Percentiles rank a stretch among this genome's conserved stretches.
Conservation (phyloP, 2,797 vertebrate genomes). For the Tapera naevia region DNA sequence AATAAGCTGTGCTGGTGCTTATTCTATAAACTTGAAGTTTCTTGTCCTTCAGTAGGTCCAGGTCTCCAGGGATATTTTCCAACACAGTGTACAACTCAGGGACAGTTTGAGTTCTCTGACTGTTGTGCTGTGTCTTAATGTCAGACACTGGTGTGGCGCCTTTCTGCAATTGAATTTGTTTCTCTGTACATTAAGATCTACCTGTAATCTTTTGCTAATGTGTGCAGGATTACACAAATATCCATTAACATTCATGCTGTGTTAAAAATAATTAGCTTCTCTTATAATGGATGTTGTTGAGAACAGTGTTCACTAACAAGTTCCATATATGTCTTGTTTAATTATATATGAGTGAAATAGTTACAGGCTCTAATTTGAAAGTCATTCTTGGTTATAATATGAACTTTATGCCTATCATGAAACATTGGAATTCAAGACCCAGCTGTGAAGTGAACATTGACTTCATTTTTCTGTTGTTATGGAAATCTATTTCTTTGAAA, state of each 20-base stretch:
- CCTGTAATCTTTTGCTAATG: neutral
- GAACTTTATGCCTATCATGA: neutral
- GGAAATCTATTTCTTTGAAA: neutral
- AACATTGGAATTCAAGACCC: neutral
- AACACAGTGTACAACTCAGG: neutral
- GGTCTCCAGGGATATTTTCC: conserved; percentile 18
- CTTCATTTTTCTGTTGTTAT: neutral
- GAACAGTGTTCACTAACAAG: neutral
- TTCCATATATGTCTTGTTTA: neutral
- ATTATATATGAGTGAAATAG: neutral
- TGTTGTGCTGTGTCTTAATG: neutral
- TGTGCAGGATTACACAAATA: neutral
- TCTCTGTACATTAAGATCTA: neutral
- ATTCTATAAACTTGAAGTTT: neutral
- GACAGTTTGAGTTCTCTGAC: conserved; percentile 8
- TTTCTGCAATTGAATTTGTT: conserved; percentile 23
- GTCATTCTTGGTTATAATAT: neutral
- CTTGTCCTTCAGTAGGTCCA: conserved; percentile 7
- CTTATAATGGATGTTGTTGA: neutral
- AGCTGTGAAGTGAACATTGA: neutral
- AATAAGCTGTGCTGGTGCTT: neutral
- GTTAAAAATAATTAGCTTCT: conserved; percentile 50
- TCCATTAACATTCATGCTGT: conserved; percentile 23
- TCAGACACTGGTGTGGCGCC: conserved; percentile 15
- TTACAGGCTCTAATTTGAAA: neutral